Evolutionary conservation across 2,888 invertebrate genomes (phyloP).

Genomic region (Acrocera orbiculus): DNA sequence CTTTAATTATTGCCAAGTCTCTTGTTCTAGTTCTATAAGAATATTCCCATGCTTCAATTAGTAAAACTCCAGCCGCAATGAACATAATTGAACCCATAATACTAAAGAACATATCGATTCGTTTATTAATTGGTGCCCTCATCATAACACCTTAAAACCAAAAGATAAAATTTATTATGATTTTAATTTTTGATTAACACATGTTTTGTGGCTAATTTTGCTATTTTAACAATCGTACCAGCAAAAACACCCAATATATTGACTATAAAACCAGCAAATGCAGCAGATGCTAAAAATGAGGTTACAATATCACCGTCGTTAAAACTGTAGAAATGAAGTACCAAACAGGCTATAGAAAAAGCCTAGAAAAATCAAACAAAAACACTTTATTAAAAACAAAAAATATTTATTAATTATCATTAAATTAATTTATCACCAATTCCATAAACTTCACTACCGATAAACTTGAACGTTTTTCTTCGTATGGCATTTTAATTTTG

Average conservation of each 20-base stretch:
- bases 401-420: no score
- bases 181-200: neutral
- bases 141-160: constrained; percentile 44
- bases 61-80: constrained; percentile 51
- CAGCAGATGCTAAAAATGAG: constrained; percentile 49
- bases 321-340: constrained; percentile 54
- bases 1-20: constrained; percentile 53
- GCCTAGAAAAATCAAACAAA: no score
- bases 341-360: constrained; percentile 48
- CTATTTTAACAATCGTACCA: constrained; percentile 29
- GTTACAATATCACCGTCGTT: constrained; percentile 34
- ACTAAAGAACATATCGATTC: constrained; percentile 64
- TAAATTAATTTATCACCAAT: constrained; percentile 20
- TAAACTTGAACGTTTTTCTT: constrained; percentile 24
- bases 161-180: neutral
- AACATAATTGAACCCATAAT: constrained; percentile 54
- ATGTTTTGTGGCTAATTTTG: neutral
- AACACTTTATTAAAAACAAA: constrained; percentile 6
- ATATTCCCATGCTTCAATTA: constrained; percentile 45
- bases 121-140: constrained; percentile 54
- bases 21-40: constrained; percentile 29
- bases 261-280: constrained; percentile 56
- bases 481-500: constrained; percentile 24
- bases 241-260: constrained; percentile 54
- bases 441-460: constrained; percentile 30